A percentile compares a stretch with the other conserved stretches of the same genome.
These are phyloP conservation scores for Ammodramus savannarum DNA, from an alignment of 2,113 vertebrate genomes.

Conservation along the genomic window DNA sequence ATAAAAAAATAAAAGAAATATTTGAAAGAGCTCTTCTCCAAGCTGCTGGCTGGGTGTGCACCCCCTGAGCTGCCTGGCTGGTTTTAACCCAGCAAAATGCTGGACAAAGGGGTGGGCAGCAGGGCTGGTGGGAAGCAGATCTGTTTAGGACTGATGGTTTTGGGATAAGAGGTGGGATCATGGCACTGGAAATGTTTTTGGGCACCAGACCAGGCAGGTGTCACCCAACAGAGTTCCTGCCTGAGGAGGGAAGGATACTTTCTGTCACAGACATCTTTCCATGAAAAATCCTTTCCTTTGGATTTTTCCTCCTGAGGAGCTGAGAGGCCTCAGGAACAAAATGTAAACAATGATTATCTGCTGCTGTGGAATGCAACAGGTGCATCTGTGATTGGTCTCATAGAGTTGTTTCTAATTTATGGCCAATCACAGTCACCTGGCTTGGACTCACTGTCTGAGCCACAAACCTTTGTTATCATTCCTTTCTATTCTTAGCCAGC, in stretches of 20 bases:
- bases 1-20: not conserved
- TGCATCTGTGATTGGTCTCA: too few relatives aligned
- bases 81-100: not conserved
- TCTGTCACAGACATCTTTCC: too few relatives aligned
- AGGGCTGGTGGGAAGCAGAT: not conserved
- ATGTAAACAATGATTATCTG: too few relatives aligned
- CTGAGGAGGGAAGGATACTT: not conserved
- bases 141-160: not conserved
- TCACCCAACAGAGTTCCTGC: not conserved
- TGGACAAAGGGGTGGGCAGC: not conserved
- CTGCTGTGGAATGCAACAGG: too few relatives aligned
- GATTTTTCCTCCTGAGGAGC: too few relatives aligned
- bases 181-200: not conserved
- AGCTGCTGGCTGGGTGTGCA: accelerated
- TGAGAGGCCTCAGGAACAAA: too few relatives aligned
- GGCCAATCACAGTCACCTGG: too few relatives aligned
- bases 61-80: not conserved
- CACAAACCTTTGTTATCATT: too few relatives aligned
- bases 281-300: too few relatives aligned
- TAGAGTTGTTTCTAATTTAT: too few relatives aligned
- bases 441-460: too few relatives aligned
- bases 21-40: not conserved
- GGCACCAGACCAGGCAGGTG: accelerated
- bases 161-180: accelerated
- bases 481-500: too few relatives aligned